Evolutionary conservation across 2,113 vertebrate species (phyloP), one percentile per base, ranked within the genome.

Genomic region (Vimba vimba): DNA sequence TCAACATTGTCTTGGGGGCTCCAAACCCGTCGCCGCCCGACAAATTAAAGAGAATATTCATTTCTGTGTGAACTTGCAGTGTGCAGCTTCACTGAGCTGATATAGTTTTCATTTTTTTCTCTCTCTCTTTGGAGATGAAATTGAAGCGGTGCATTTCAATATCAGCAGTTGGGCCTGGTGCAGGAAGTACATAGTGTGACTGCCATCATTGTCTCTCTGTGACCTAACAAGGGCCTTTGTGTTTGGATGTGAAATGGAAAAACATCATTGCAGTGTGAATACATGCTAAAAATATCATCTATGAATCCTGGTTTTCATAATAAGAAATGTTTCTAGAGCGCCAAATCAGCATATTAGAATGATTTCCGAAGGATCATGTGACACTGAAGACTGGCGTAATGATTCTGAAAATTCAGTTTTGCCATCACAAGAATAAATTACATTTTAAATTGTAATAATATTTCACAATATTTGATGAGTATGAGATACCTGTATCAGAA

Each of bases 41-140:
- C 93, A 97, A 98, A 98, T 98, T 97, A 97, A 96, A 94, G 86
- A 98, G 97, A 97, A 94, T 96, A 96, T 97, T 98, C 96, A 96
- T 98, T 97, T 96, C 93, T 95, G 96, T 94, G 94, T 93, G 95
- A 96, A 97, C 95, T 96, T 95, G 95, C 84, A 85, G 95, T 94
- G 94, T 93, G 93, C 93, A 89, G 93, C 95, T 95, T 95, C 94
- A 94, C 90, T 93, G 94, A 90, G 80, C 93, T 91, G 91, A 89
- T 85, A 87, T 86, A 79, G 39, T 71, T 85, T 68, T 57, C 45
- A 7, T 60, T 76, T 85, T 84, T 86, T 87, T 88, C 2, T 80
- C 19, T 87, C 85, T 84, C 36, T 77, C 59, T 87, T 90, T 84
- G 91, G 92, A 93, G 93, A 94, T 94, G 94, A 94, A 94, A 89